Percentiles rank a stretch among this genome's conserved stretches.
Evolutionary conservation across 2,797 vertebrate species (phyloP).

Genomic region (Eospalax fontanierii): DNA sequence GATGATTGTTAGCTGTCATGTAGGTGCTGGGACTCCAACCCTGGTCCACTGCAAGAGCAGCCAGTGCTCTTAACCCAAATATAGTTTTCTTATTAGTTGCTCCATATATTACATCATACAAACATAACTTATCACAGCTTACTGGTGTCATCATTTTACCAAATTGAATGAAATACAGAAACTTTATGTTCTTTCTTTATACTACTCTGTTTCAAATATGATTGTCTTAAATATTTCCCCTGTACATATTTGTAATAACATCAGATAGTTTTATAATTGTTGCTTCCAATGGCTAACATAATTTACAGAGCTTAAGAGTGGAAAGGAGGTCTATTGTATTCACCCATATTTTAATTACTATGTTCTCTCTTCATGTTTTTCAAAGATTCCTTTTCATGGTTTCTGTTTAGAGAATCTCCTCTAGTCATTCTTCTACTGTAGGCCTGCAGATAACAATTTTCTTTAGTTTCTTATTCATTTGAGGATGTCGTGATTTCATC

Average conservation of each 20-base stretch:
- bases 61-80: too few relatives aligned
- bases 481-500: not conserved
- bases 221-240: not conserved
- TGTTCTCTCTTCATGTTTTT: not conserved
- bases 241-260: not conserved
- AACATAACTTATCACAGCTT: not conserved
- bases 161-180: not conserved
- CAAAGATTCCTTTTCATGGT: not conserved
- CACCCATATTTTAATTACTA: not conserved
- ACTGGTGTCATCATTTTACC: not conserved
- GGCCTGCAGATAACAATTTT: not conserved
- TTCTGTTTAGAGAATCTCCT: not conserved
- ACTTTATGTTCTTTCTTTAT: not conserved
- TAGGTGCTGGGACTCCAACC: too few relatives aligned
- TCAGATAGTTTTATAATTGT: not conserved
- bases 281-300: not conserved
- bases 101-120: not conserved
- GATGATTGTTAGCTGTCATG: too few relatives aligned
- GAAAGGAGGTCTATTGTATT: not conserved
- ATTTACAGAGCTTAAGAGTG: not conserved
- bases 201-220: not conserved
- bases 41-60: too few relatives aligned
- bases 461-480: not conserved
- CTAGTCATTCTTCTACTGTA: not conserved
- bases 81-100: not conserved